Evolutionary conservation across 2,797 vertebrate genomes (phyloP), one percentile per base, ranked within the genome.

Genomic region (Staurois parvus): DNA sequence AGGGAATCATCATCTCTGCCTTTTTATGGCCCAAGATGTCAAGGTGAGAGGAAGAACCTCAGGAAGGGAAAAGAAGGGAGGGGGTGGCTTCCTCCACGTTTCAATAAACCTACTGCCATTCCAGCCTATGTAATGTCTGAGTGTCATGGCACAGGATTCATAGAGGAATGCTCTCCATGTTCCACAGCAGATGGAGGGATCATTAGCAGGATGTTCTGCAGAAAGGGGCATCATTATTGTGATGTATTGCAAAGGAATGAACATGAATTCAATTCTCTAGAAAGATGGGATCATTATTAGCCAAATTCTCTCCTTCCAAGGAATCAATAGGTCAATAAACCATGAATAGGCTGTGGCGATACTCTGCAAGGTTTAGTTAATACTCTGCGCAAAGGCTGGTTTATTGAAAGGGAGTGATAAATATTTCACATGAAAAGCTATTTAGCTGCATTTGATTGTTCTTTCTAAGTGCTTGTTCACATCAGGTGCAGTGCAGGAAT

Each of bases 1-100:
- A 83, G 59, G 66, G 42, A 72, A n/a, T 26, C 52, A 78, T 78
- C 26, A 28, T 83, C 32, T 59, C 66, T 86, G 74, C 80, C 80
- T 78, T 86, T n/a, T 83, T 86, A 83, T 77, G 85, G 80, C 32
- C 74, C 85, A 86, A 73, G 48, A 82, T 86, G 79, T 82, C 66
- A 86, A 83, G 79, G 79, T 86, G 74, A 86, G 56, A 66, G 52
- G 76, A 70, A 79, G 85, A 77, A 86, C 24, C 13, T n/a, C 30
- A 81, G 68, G 70, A 26, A 32, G 67, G 0, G 52, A 29, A 45
- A 12, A n/a, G 66, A n/a, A 45, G 13, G 30, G 26, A 37, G 52
- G 32, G 13, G 76, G 66, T 9, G 37, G 40, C 24, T 17, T 30
- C 13, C 2, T 37, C 62, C 78, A 69, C 30, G 3, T 70, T 81